Evolutionary conservation across 1,140 invertebrate species (phyloP), one percentile per base, ranked within the genome.

Genomic region (Drosophila nigrodunni): DNA sequence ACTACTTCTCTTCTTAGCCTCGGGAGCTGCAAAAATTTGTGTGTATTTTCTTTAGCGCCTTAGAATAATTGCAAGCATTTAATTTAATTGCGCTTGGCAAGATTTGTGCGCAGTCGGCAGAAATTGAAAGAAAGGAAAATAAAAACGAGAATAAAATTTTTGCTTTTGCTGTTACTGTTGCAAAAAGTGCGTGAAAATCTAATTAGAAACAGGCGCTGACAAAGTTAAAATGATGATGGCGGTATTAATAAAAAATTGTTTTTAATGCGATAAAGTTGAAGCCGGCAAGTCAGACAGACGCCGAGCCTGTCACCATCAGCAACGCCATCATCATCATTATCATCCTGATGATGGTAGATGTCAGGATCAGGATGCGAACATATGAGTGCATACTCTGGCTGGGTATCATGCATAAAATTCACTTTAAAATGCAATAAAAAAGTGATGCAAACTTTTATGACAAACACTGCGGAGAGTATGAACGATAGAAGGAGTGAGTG

Each of bases 401-500:
- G 30, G 72, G 72, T 43, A 57, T 58, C 49, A 37, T 55, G 66
- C 60, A 76, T 72, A 76, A 87, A 87, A 88, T 88, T 80, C 73
- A 80, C 82, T 89, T 88, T 72, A 80, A 87, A 87, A 85, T 87
- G 83, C 85, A 89, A 87, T 89, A 88, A 87, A 87, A 55, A 87
- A 80, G 65, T 47, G 79, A 77, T 59, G 76, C 70, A 82, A 88
- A 86, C 71, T 88, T 82, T 65, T 67, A 73, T 66, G 69, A 52
- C 68, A 43, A 37, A 30, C 43, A 30, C 8, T 15, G 30, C 25
- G n/a, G 21, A 34, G 41, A n/a, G 69, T n/a, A 6, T 30, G 25
- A 30, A 30, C 25, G 25, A 30, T 39, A 10, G 39, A 44, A 39
- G 6, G 55, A 50, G 35, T 49, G 30, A 10, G 52, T 15, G 37